Conservation (phyloP, 2,888 invertebrate genomes). For the Dascillus cervinus region DNA sequence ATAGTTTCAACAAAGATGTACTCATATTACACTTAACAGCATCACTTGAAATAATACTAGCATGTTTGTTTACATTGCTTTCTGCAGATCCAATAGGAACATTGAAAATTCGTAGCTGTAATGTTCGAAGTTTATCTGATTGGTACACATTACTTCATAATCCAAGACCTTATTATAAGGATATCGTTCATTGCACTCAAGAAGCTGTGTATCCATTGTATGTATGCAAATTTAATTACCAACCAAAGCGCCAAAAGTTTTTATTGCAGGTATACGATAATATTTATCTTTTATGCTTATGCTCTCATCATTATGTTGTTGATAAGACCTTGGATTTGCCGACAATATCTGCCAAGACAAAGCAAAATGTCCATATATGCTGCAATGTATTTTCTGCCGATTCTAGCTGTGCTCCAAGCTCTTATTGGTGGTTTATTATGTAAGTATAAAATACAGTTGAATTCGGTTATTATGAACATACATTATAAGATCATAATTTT, state of each 20-base stretch:
- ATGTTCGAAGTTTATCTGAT: slow-evolving; percentile 74
- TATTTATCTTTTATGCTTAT: slow-evolving; percentile 82
- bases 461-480: slow-evolving; percentile 6
- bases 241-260: slow-evolving; percentile 1
- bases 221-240: slow-evolving; percentile 39
- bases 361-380: slow-evolving; percentile 83
- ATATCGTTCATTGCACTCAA: slow-evolving; percentile 87
- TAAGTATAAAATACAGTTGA: slow-evolving; percentile 44
- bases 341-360: slow-evolving; percentile 55
- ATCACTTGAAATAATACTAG: slow-evolving; percentile 68
- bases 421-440: slow-evolving; percentile 87
- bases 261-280: slow-evolving; percentile 76
- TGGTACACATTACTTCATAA: slow-evolving; percentile 97
- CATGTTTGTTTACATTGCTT: slow-evolving; percentile 70
- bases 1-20: slow-evolving; percentile 65
- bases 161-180: slow-evolving; percentile 86
- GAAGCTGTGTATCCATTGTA: slow-evolving; percentile 97
- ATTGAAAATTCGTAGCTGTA: slow-evolving; percentile 69
- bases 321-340: slow-evolving; percentile 67
- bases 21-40: slow-evolving; percentile 75
- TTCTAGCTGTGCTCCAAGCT: slow-evolving; percentile 78
- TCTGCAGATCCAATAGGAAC: slow-evolving; percentile 76
- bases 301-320: slow-evolving; percentile 72
- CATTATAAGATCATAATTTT: no score
- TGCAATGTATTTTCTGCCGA: slow-evolving; percentile 89